Conservation (phyloP, 2,797 vertebrate genomes). For the Cygnus olor region DNA sequence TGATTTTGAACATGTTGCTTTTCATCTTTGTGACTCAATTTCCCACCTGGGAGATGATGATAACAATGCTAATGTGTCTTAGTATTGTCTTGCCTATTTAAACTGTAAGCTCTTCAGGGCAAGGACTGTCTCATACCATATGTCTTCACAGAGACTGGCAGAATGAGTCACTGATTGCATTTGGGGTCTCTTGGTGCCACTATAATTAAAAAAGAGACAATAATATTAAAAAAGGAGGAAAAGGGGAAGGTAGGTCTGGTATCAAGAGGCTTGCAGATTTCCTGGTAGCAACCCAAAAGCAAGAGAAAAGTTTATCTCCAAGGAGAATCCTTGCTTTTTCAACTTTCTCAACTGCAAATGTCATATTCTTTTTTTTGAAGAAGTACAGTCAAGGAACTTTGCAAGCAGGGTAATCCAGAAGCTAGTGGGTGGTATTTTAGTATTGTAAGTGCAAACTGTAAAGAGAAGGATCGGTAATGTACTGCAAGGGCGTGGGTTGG, state of each 20-base stretch:
- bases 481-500: neutral
- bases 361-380: neutral
- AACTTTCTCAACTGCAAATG: constrained; percentile 30
- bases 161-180: constrained; percentile 66
- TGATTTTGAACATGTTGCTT: constrained; percentile 27
- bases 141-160: constrained; percentile 65
- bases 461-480: neutral
- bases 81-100: constrained; percentile 70
- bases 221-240: constrained; percentile 60
- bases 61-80: constrained; percentile 65
- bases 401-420: neutral
- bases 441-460: neutral
- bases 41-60: constrained; percentile 44
- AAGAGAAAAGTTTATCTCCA: constrained; percentile 15
- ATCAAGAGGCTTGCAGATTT: constrained; percentile 40
- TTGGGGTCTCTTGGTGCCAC: constrained; percentile 63
- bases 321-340: constrained; percentile 27
- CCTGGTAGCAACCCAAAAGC: constrained; percentile 30
- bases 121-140: constrained; percentile 66
- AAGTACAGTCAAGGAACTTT: neutral
- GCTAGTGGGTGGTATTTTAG: neutral
- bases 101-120: constrained; percentile 64
- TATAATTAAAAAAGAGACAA: constrained; percentile 70
- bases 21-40: constrained; percentile 58
- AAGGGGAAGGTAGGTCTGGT: constrained; percentile 42